phyloP scores from a whole-genome alignment of 1,140 invertebrate genomes.

The Berghia stephanieae region DNA sequence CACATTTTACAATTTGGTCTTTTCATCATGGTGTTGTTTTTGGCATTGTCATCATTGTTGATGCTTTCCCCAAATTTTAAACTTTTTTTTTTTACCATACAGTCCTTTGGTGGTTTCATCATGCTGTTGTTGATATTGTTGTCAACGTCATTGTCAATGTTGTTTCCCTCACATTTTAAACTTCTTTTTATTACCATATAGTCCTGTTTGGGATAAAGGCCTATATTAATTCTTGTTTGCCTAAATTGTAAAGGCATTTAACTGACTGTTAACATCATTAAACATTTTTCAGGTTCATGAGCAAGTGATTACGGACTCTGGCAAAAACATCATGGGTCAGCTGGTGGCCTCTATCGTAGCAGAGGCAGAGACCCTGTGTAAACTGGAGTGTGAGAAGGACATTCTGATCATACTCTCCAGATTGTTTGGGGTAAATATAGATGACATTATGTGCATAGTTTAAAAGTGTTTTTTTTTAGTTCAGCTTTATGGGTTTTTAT shows the following conservation, averaged over 20 bases:
- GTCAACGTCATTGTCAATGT: no score
- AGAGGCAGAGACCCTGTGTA: slow-evolving; percentile 21
- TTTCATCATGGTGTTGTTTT: no score
- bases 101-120: no score
- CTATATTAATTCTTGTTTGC: no score
- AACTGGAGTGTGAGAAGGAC: slow-evolving; percentile 11
- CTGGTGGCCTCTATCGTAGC: slow-evolving; percentile 27
- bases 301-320: slow-evolving; percentile 25
- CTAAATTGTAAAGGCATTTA: not conserved
- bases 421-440: slow-evolving; percentile 17
- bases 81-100: no score
- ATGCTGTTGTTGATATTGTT: no score
- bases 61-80: no score
- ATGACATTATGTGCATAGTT: not conserved
- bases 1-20: no score
- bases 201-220: no score
- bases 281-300: slow-evolving; percentile 23
- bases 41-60: no score
- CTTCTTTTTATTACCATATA: no score
- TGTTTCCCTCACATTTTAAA: no score
- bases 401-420: slow-evolving; percentile 3
- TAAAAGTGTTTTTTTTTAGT: not conserved
- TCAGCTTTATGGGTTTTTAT: not conserved
- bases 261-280: not conserved
- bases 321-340: slow-evolving; percentile 23